These are phyloP conservation scores for Pipistrellus nathusii DNA, from an alignment of 2,797 vertebrate species.

Conservation along the genomic window DNA sequence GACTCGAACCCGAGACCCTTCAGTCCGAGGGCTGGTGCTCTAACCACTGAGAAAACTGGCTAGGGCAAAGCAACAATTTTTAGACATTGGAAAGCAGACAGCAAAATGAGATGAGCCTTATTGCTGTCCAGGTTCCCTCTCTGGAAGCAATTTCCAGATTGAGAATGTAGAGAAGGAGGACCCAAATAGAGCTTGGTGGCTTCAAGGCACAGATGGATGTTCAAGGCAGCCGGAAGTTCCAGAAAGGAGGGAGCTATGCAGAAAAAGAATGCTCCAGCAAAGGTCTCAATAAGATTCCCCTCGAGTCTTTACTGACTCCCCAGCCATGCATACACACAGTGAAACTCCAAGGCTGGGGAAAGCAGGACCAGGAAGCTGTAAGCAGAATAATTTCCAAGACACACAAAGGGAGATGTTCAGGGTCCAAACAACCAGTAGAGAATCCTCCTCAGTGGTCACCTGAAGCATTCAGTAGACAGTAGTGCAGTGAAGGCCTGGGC, in stretches of 20 bases:
- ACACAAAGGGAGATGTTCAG: slow-evolving; percentile 1
- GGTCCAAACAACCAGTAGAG: background rate
- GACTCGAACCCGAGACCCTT: too few species aligned
- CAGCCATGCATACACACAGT: background rate
- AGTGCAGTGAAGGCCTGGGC: too few species aligned
- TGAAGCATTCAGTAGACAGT: background rate
- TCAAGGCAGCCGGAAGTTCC: background rate
- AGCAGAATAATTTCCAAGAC: background rate
- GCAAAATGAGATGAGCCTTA: background rate
- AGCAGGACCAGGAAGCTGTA: background rate
- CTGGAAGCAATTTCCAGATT: background rate
- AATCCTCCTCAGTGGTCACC: background rate
- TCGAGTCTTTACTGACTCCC: background rate
- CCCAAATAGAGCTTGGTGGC: background rate
- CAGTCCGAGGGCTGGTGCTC: too few species aligned
- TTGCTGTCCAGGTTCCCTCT: background rate
- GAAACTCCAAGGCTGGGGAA: background rate
- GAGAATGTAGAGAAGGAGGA: background rate
- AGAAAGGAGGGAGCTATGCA: background rate
- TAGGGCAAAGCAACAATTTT: background rate
- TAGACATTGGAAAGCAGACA: background rate
- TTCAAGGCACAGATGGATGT: background rate
- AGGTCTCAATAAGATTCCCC: background rate
- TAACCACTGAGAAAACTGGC: too few species aligned
- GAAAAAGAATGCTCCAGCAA: background rate